These are phyloP conservation scores for Pissodes strobi DNA, from an alignment of 1,140 invertebrate species.

Conservation along the genomic window DNA sequence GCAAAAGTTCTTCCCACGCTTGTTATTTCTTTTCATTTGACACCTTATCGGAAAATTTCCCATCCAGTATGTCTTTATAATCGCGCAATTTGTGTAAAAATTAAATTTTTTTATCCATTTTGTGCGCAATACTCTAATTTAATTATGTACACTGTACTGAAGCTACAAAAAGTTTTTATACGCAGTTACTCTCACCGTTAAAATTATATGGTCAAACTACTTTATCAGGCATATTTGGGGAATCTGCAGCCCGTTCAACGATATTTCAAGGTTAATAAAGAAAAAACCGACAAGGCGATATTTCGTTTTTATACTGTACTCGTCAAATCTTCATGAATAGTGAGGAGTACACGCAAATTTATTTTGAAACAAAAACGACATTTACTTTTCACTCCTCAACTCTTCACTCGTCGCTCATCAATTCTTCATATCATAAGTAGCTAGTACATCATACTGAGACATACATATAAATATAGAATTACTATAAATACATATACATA, in stretches of 20 bases:
- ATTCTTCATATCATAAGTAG: too few relatives aligned
- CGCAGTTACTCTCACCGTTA: neutral
- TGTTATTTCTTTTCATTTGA: too few relatives aligned
- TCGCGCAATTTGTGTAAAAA: conserved; percentile 9
- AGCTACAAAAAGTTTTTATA: neutral
- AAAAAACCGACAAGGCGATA: too few relatives aligned
- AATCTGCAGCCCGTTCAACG: neutral
- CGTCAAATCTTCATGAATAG: neutral
- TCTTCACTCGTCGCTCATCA: neutral
- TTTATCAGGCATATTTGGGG: neutral
- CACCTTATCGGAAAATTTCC: too few relatives aligned
- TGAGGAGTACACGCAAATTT: neutral
- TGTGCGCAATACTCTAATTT: neutral
- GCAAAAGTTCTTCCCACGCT: too few relatives aligned
- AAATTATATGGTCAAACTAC: neutral
- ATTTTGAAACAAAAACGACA: too few relatives aligned
- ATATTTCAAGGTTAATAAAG: too few relatives aligned
- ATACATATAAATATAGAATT: too few relatives aligned
- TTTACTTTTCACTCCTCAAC: neutral
- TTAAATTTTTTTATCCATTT: neutral
- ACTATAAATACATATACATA: too few relatives aligned
- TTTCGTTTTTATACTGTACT: too few relatives aligned
- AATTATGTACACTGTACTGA: neutral
- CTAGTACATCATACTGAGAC: too few relatives aligned
- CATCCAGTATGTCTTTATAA: conserved; percentile 8